Evolutionary conservation across 2,113 vertebrate genomes (phyloP).

Genomic region (Phylloscopus trochilus): DNA sequence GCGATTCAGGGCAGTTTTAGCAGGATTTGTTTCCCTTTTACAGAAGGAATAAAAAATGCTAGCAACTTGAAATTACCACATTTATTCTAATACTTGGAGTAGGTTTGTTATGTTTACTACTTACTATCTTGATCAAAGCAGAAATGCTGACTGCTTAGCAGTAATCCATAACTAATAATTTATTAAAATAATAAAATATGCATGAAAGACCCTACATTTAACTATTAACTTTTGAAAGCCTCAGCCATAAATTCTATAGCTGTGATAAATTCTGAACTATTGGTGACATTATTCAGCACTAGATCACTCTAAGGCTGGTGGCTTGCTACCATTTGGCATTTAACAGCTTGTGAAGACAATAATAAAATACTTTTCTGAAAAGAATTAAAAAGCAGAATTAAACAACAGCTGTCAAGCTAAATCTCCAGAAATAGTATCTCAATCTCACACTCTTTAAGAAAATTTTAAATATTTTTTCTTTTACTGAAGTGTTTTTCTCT

Average conservation of each 20-base stretch:
- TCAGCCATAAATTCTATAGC: background rate
- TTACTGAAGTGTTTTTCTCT: background rate
- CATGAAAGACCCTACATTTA: background rate
- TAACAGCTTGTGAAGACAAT: background rate
- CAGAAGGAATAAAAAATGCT: background rate
- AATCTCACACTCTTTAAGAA: background rate
- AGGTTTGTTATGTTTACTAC: background rate
- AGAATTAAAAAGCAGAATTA: background rate
- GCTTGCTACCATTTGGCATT: background rate
- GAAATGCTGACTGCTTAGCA: background rate
- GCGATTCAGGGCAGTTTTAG: background rate
- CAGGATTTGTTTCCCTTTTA: background rate
- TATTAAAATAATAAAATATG: background rate
- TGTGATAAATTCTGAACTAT: background rate
- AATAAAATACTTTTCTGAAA: background rate
- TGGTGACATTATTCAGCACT: background rate
- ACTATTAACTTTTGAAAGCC: background rate
- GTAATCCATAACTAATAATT: background rate
- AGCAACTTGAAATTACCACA: background rate
- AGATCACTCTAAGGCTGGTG: background rate
- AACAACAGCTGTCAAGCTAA: background rate
- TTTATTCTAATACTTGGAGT: background rate
- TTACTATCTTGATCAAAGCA: background rate
- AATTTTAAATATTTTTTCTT: background rate
- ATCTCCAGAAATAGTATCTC: background rate